Percentiles rank a stretch among this genome's conserved stretches.
Evolutionary conservation across 2,113 vertebrate species (phyloP).

Genomic region (Pachyramphus minor): DNA sequence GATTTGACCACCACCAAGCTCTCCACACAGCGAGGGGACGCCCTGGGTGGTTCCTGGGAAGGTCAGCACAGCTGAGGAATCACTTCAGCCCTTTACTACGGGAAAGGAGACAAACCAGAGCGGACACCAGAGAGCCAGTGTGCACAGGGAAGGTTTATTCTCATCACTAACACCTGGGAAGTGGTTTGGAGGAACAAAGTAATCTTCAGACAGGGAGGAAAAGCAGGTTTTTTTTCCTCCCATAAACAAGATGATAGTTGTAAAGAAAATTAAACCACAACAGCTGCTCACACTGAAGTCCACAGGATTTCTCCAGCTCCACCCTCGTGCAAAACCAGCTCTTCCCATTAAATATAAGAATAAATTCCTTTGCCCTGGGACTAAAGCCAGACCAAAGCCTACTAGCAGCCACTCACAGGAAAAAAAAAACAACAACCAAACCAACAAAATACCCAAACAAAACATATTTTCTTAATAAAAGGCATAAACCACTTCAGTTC

Average conservation of each 20-base stretch:
- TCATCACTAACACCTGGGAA: constrained; percentile 10
- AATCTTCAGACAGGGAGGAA: neutral
- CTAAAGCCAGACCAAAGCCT: neutral
- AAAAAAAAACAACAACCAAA: neutral
- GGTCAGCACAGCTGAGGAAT: neutral
- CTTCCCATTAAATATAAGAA: neutral
- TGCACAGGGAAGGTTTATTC: constrained; percentile 61
- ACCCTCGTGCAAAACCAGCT: neutral
- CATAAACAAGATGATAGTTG: neutral
- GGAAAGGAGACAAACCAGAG: neutral
- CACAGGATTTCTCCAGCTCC: neutral
- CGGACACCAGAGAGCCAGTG: neutral
- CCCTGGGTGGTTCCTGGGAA: neutral
- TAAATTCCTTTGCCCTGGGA: neutral
- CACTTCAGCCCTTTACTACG: neutral
- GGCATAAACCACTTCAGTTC: neutral
- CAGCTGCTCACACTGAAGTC: neutral
- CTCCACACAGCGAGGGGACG: fast-evolving
- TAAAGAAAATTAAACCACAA: constrained; percentile 7
- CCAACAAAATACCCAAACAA: neutral
- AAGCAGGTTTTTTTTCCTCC: neutral
- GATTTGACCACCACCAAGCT: neutral
- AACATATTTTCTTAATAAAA: neutral
- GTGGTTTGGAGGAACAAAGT: constrained; percentile 9
- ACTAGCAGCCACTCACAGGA: neutral